Base-by-base conservation (phyloP, 1,140 invertebrate species). In the Helicoverpa armigera region DNA sequence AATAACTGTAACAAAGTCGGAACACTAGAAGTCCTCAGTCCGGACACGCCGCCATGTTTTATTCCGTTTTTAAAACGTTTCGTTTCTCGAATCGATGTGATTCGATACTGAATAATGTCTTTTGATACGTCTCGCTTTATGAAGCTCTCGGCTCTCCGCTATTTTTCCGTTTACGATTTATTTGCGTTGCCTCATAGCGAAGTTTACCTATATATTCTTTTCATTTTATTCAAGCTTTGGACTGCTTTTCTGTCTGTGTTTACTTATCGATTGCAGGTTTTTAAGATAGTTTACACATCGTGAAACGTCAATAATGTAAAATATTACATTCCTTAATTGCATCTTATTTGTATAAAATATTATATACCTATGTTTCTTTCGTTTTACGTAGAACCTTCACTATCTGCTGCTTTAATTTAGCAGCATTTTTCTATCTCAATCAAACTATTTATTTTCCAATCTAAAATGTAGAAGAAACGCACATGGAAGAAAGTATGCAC, bases 61-160 rank as follows among this genome's bases (percentile, higher is more conserved):
- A 76, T 88, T 85, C 82, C 73, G 81, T 87, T 87, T 87, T 87
- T 84, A 87, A 90, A 86, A 78, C 82, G 77, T 86, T 56, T 54
- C 70, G 77, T 75, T 76, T 80, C 67, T 83, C 78, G 72, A 67
- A 76, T 54, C 63, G 43, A 75, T 76, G 77, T 72, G 83, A 86
- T 87, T 79, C 86, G 84, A 90, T 91, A 86, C 85, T 86, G 88
- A 88, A 89, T 89, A 89, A 89, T 89, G 86, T 91, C 87, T 89
- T 90, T 90, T 88, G 87, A 87, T 82, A 77, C 61, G 51, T 77
- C 75, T 65, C 75, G 75, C 61, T 87, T 83, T 89, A 89, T 88
- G 84, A 85, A 87, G 78, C 83, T 81, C 78, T 84, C 82, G 84
- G 83, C 79, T 84, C 82, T 77, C 60, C 61, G 48, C 61, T 67